These are phyloP conservation scores for Cyprinodon tularosa DNA, from an alignment of 2,113 vertebrate species.

Conservation along the genomic window DNA sequence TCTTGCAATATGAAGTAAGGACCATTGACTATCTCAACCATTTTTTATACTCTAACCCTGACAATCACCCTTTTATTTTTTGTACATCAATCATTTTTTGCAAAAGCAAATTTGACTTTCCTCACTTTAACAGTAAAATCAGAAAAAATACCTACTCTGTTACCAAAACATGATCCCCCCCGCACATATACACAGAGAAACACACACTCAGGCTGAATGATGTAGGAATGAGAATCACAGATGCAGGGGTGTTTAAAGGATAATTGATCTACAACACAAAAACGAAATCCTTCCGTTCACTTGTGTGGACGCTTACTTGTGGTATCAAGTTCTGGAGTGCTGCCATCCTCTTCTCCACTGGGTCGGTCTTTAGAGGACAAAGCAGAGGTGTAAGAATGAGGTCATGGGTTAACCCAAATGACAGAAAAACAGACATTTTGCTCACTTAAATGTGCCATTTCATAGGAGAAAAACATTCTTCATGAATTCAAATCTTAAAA, in stretches of 20 bases:
- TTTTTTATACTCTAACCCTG: no score
- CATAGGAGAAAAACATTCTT: neutral
- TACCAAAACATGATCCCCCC: no score
- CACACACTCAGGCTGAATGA: neutral
- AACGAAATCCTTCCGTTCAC: slow-evolving; percentile 15
- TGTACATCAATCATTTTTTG: no score
- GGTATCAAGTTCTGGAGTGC: slow-evolving; percentile 70
- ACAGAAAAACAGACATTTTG: neutral
- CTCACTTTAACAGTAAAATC: no score
- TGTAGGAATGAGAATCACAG: slow-evolving; percentile 19
- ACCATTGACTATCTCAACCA: no score
- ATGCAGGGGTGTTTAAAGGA: slow-evolving; percentile 21
- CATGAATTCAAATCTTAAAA: neutral
- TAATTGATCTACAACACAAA: slow-evolving; percentile 30
- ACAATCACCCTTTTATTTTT: no score
- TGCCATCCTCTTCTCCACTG: slow-evolving; percentile 81
- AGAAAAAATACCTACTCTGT: no score
- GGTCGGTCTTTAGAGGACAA: slow-evolving; percentile 63
- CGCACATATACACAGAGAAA: neutral
- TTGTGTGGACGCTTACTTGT: slow-evolving; percentile 69
- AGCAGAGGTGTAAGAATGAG: neutral
- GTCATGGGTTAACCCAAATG: neutral
- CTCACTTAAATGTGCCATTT: neutral
- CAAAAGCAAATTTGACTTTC: no score
- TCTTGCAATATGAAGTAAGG: no score